A percentile compares a stretch with the other conserved stretches of the same genome.
These are phyloP conservation scores for Cepaea nemoralis DNA, from an alignment of 1,140 invertebrate genomes.

Conservation along the genomic window DNA sequence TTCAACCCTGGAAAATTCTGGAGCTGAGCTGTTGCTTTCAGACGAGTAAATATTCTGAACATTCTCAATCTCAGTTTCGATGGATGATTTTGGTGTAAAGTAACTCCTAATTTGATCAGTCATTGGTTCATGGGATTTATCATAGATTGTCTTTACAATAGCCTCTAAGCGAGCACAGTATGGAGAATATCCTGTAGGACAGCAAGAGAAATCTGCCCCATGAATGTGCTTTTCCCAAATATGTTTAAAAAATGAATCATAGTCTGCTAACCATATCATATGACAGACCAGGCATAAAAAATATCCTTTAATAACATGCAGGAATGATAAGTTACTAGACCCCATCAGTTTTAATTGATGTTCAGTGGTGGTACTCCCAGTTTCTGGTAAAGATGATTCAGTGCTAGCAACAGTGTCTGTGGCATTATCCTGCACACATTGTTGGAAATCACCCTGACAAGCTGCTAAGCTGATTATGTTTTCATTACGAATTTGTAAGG, in stretches of 20 bases:
- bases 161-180: background rate
- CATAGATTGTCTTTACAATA: background rate
- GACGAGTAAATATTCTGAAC: background rate
- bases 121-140: background rate
- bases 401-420: background rate
- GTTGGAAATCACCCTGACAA: background rate
- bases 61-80: background rate
- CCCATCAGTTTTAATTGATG: background rate
- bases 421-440: background rate
- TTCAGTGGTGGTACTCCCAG: background rate
- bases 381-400: background rate
- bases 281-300: background rate
- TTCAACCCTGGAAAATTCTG: background rate
- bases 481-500: background rate
- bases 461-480: background rate
- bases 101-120: background rate
- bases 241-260: slow-evolving; percentile 12
- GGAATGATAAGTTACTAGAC: background rate
- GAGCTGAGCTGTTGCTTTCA: background rate
- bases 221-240: slow-evolving; percentile 14
- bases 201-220: slow-evolving; percentile 4
- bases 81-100: background rate
- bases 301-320: slow-evolving; percentile 5
- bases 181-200: background rate
- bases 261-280: background rate